Conservation (phyloP, 2,797 vertebrate species). For the Hoplostethus mediterraneus region DNA sequence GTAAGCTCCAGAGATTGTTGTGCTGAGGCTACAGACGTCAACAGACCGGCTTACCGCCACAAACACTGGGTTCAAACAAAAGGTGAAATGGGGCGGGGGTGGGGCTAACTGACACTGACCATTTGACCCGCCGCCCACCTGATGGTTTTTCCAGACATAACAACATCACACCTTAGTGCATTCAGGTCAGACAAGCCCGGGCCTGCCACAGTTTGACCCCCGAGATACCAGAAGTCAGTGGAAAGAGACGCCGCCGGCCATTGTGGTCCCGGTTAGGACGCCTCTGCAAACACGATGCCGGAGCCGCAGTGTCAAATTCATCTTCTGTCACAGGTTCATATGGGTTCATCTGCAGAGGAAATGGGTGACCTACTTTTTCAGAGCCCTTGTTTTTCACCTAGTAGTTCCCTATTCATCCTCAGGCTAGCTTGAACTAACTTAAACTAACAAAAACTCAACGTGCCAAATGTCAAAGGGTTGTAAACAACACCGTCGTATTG, state of each 20-base stretch:
- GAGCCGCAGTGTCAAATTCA: not conserved
- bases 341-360: slow-evolving; percentile 44
- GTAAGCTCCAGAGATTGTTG: slow-evolving; percentile 15
- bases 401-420: not conserved
- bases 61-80: slow-evolving; percentile 50
- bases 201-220: slow-evolving; percentile 50
- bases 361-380: slow-evolving; percentile 63
- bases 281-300: slow-evolving; percentile 45
- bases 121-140: slow-evolving; percentile 54
- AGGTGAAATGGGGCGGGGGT: slow-evolving; percentile 1
- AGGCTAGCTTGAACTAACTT: no score
- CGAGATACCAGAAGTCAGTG: slow-evolving; percentile 26
- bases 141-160: slow-evolving; percentile 52
- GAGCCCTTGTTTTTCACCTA: slow-evolving; percentile 32
- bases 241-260: not conserved
- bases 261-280: not conserved
- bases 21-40: slow-evolving; percentile 30
- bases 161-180: slow-evolving; percentile 61
- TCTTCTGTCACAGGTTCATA: slow-evolving; percentile 39
- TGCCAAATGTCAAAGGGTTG: not conserved
- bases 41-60: slow-evolving; percentile 51
- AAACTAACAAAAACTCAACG: not conserved
- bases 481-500: no score
- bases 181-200: slow-evolving; percentile 63
- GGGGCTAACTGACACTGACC: slow-evolving; percentile 50